Base-by-base conservation (phyloP, 2,888 invertebrate genomes). In the Lithophane ornitopus region DNA sequence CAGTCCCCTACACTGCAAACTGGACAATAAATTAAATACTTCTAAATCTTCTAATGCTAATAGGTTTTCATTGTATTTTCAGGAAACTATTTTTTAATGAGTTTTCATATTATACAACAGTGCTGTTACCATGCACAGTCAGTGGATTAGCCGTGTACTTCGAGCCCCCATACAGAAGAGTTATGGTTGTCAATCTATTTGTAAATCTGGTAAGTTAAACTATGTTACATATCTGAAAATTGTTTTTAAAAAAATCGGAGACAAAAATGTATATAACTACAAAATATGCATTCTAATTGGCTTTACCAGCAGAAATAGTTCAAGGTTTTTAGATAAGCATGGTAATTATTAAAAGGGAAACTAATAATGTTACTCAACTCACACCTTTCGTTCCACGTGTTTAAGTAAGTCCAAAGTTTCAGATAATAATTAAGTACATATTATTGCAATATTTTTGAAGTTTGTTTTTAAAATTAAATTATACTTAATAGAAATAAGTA, bases 31-130 rank as follows among this genome's bases (percentile, higher is more conserved):
- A n/a, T n/a, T 62, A 9, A 39, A 41, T 63, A 63, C 34, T n/a
- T n/a, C n/a, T n/a, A n/a, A n/a, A n/a, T n/a, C 41, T 16, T 63
- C 16, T 41, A 11, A 26, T 63, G 39, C 34, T 11, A 19, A 26
- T 41, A 3, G 34, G 6, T 34, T 41, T 12, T 22, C 3, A 19
- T 46, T 66, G 34, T 66, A 22, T 16, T 89, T 84, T 62, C 93
- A 97, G 97, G 86, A 92, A 91, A 59, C 83, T 97, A 65, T 94
- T 96, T 90, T 96, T 96, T 88, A 95, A 90, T 84, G 87, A 95
- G 84, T 97, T 97, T 85, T 91, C 94, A n/a, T 97, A 97, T 85
- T 95, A 97, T 85, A 94, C 93, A 3, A 95, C 96, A 28, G 96
- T 97, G 2, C 85, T 97, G 26, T 87, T 97, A 71, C 97, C 97